Conservation (phyloP, 2,888 invertebrate genomes). For the Habrosyne pyritoides region DNA sequence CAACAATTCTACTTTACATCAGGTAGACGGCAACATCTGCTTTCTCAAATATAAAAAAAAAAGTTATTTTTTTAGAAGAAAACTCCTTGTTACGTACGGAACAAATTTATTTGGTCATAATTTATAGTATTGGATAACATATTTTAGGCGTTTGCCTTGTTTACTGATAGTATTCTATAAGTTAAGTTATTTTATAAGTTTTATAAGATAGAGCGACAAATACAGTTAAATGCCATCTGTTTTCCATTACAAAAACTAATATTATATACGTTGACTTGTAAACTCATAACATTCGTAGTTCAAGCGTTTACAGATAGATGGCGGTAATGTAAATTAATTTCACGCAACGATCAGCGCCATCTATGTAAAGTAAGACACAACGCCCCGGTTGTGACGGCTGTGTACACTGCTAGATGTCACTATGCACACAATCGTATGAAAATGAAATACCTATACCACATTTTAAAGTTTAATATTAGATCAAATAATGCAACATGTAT, state of each 20-base stretch:
- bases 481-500: constrained; percentile 16
- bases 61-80: no score
- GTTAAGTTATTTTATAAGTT: no score
- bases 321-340: background rate
- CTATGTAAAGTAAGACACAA: constrained; percentile 5
- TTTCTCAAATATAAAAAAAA: no score
- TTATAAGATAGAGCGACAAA: no score
- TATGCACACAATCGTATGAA: background rate
- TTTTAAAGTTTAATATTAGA: background rate
- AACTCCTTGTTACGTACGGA: no score
- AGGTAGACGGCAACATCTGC: no score
- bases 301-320: background rate
- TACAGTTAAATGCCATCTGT: background rate
- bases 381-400: background rate
- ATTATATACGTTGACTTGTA: background rate
- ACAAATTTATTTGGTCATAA: no score
- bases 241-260: background rate
- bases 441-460: background rate
- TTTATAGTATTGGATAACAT: no score
- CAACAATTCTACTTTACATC: no score
- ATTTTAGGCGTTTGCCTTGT: no score
- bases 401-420: background rate
- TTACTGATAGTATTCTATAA: no score
- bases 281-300: background rate
- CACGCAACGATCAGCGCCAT: constrained; percentile 16